Base-by-base conservation (phyloP, 2,797 vertebrate genomes). In the Momotus momota region DNA sequence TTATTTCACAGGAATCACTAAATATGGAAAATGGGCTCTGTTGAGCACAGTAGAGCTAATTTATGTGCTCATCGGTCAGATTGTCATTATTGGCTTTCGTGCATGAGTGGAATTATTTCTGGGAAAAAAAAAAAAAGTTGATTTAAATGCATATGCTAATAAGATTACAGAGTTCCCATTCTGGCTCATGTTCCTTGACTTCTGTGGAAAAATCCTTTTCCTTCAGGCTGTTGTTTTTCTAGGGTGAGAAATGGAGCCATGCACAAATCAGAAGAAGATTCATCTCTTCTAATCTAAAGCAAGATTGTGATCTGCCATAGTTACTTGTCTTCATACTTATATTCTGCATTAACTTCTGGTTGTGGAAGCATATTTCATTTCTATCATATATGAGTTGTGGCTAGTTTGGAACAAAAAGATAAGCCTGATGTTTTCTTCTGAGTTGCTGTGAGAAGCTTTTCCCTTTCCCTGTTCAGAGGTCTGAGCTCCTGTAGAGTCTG, bases 61-160 rank as follows among this genome's bases (percentile, higher is more conserved):
- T 88, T 91, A 58, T 55, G 35, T 90, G 75, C 40, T 93, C 55
- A 14, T 94, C 2, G n/a, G 75, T 91, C 91, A 83, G 54, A 40
- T 29, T 88, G 87, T 75, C 75, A 2, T 95, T 95, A 91, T 27
- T 92, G 71, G 92, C 80, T 84, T 91, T 93, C 88, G 64, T 90
- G 96, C 62, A 38, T 35, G 25, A 91, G 43, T 81, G 82, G 74
- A 94, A 90, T 90, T 93, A 77, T 77, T 91, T 88, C 46, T 57
- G 18, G n/a, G 1, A 66, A 75, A 80, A 79, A 87, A 69, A 81
- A 81, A 81, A 82, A 72, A 8, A 27, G 35, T 81, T 86, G 58
- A 79, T 81, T 90, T 93, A 79, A 91, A 60, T 66, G 43, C 40
- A 62, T 60, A 31, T 86, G 43, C 41, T 78, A 45, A 40, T 69